Evolutionary conservation across 2,888 invertebrate genomes (phyloP).

Genomic region (Philaethria dido): DNA sequence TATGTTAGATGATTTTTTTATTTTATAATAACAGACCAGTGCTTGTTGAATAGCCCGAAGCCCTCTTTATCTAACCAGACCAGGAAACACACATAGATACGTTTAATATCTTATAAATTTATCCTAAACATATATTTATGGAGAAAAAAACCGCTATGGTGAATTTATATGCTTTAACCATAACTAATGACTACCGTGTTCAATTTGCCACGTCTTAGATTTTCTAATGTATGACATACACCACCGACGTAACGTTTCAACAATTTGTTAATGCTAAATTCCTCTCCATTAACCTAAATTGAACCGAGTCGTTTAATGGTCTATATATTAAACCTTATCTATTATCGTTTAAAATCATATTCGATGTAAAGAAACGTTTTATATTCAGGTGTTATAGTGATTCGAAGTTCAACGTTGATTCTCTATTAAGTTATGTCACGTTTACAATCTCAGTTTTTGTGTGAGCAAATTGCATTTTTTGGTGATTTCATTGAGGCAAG

Average conservation of each 20-base stretch:
- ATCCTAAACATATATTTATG: too few species aligned
- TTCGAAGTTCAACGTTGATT: slow-evolving; percentile 49
- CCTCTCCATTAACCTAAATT: slow-evolving; percentile 71
- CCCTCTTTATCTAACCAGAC: not conserved
- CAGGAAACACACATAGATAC: too few species aligned
- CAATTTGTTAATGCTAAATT: slow-evolving; percentile 46
- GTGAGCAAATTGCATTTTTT: slow-evolving; percentile 57
- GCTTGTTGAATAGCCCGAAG: too few species aligned
- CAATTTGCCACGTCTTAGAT: not conserved
- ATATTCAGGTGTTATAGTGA: slow-evolving; percentile 51
- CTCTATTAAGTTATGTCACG: slow-evolving; percentile 24
- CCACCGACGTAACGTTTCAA: not conserved
- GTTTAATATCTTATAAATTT: too few species aligned
- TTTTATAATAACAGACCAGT: not conserved
- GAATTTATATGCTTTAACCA: too few species aligned
- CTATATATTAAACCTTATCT: slow-evolving; percentile 61
- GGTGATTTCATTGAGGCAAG: slow-evolving; percentile 51
- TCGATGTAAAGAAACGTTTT: slow-evolving; percentile 53
- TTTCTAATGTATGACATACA: not conserved
- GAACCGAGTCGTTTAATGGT: slow-evolving; percentile 58
- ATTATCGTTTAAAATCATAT: slow-evolving; percentile 53
- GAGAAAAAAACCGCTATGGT: too few species aligned
- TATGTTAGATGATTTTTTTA: slow-evolving; percentile 8
- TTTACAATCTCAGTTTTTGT: slow-evolving; percentile 24
- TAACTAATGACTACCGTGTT: not conserved